phyloP scores from a whole-genome alignment of 2,113 vertebrate genomes.

The Phylloscopus whistleri region DNA sequence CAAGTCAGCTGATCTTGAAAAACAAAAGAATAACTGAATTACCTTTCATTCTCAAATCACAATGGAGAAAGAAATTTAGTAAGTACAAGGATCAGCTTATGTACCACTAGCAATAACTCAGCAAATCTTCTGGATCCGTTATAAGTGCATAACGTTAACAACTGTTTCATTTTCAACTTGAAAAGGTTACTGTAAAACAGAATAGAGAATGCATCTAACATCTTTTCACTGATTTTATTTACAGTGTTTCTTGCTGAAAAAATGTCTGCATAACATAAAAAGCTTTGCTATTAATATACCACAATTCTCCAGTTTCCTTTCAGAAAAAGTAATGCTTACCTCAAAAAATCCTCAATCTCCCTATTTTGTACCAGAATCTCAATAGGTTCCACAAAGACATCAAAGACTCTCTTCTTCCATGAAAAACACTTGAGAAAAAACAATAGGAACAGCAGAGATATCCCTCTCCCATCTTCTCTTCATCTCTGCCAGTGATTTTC shows the following conservation, averaged over 20 bases:
- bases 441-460: not conserved
- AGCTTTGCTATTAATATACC: not conserved
- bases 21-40: not conserved
- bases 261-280: fast-evolving
- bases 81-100: not conserved
- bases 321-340: not conserved
- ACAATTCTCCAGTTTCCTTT: not conserved
- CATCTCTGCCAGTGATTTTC: not conserved
- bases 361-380: not conserved
- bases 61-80: not conserved
- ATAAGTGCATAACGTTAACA: not conserved
- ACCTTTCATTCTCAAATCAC: not conserved
- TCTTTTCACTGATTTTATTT: not conserved
- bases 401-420: not conserved
- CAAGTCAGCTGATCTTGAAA: not conserved
- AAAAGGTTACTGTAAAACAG: not conserved
- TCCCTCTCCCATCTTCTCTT: not conserved
- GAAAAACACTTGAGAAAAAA: not conserved
- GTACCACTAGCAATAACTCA: not conserved
- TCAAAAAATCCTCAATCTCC: not conserved
- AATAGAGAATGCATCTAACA: not conserved
- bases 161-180: not conserved
- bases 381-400: not conserved
- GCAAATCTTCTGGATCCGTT: not conserved
- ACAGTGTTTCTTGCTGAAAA: not conserved